phyloP scores from a whole-genome alignment of 2,113 vertebrate species.

The Microcebus lehilahytsara region DNA sequence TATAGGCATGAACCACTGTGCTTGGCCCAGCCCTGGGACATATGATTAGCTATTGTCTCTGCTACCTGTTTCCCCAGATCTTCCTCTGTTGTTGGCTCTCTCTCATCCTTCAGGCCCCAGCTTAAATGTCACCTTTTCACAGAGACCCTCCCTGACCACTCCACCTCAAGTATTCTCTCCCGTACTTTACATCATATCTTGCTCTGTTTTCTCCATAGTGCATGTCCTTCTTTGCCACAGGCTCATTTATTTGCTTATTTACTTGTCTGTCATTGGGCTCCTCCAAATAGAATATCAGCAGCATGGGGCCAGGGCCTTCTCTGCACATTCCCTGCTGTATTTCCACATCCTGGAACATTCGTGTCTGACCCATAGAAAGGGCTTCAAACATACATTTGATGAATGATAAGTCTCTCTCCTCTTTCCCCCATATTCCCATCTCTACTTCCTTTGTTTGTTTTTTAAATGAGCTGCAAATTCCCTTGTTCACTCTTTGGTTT shows the following conservation, averaged over 20 bases:
- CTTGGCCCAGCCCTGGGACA: neutral
- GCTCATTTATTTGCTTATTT: neutral
- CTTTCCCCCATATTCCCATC: neutral
- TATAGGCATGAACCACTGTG: too few species aligned
- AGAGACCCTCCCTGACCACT: neutral
- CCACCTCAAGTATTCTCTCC: neutral
- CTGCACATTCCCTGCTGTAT: neutral
- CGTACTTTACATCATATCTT: neutral
- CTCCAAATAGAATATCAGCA: neutral
- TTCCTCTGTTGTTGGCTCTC: too few species aligned
- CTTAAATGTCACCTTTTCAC: neutral
- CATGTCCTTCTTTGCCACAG: neutral
- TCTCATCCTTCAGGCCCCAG: neutral
- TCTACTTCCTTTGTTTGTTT: neutral
- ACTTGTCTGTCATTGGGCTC: neutral
- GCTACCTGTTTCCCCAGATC: neutral
- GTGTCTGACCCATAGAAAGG: neutral
- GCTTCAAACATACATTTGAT: neutral
- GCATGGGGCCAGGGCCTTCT: neutral
- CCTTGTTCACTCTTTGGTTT: neutral
- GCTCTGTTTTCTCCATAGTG: neutral
- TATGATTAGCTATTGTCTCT: neutral
- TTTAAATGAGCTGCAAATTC: neutral
- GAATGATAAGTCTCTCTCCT: neutral
- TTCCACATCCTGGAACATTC: neutral